Base-by-base conservation (phyloP, 2,113 vertebrate species). In the Ondatra zibethicus region DNA sequence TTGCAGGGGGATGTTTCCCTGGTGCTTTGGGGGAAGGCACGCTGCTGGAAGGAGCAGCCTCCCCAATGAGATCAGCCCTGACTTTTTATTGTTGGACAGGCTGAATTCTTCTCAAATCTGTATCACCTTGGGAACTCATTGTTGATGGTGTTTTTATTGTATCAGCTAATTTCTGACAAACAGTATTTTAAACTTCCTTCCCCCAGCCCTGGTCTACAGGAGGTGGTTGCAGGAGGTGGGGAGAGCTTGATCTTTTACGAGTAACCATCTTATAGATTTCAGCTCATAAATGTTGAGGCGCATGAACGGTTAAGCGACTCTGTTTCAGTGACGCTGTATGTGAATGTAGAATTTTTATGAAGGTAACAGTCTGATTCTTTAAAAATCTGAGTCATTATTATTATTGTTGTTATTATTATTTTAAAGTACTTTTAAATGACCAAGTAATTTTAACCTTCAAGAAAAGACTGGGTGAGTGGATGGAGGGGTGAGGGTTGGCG, bases 231-330 rank as follows among this genome's bases (percentile, higher is more conserved):
- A 63, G 27, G 36, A 82, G 68, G 1, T 65, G 61, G 58, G 52
- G 85, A 96, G 96, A 97, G 98, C 97, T 98, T 97, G 97, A 97
- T 97, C 97, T 93, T 95, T 75, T 97, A 98, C 97, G 97, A 98
- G 94, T 95, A 70, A 76, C 97, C 33, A 7, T 97, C 97, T 94
- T 97, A 77, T 92, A 98, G 98, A 98, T 98, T 95, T 75, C 94
- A 95, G 88, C 91, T 97, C 89, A 96, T 96, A 97, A 92, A 97
- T 96, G 95, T 91, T 92, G 91, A 97, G 95, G 92, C 0, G 7
- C 82, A 52, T 89, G 95, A 96, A 93, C 0, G 52, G 96, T 95
- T 97, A 93, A 95, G 94, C 88, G 5, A 27, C 89, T 92, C 93
- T 73, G 76, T 82, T 91, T 96, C 66, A 81, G 93, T 94, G 89